phyloP scores from a whole-genome alignment of 2,888 invertebrate genomes.

The Heliconius ethilla region DNA sequence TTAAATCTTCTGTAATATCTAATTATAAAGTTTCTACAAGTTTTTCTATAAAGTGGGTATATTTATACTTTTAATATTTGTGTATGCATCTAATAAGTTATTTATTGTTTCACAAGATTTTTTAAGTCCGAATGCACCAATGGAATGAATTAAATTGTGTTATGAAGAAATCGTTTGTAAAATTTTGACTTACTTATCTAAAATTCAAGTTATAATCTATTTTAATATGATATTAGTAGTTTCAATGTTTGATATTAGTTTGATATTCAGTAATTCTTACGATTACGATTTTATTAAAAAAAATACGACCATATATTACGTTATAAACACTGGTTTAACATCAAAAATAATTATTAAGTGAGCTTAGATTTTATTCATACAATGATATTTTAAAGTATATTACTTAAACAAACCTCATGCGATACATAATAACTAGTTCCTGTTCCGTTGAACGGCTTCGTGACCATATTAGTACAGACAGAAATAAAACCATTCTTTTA shows the following conservation, averaged over 20 bases:
- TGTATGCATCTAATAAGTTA: neutral
- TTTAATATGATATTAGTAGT: neutral
- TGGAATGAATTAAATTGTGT: neutral
- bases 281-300: neutral
- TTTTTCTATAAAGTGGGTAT: neutral
- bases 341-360: neutral
- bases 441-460: slow-evolving; percentile 61
- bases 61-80: neutral
- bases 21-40: neutral
- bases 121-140: neutral
- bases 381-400: slow-evolving; percentile 30
- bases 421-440: slow-evolving; percentile 49
- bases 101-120: neutral
- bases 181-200: neutral
- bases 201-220: neutral
- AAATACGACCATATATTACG: neutral
- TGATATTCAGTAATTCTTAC: neutral
- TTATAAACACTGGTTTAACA: neutral
- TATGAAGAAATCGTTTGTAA: neutral
- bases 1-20: neutral
- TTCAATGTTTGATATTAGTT: neutral
- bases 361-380: slow-evolving; percentile 12
- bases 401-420: slow-evolving; percentile 41
- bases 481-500: slow-evolving; percentile 31
- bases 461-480: slow-evolving; percentile 54